Evolutionary conservation across 2,888 invertebrate species (phyloP).

Genomic region (Tipula unca): DNA sequence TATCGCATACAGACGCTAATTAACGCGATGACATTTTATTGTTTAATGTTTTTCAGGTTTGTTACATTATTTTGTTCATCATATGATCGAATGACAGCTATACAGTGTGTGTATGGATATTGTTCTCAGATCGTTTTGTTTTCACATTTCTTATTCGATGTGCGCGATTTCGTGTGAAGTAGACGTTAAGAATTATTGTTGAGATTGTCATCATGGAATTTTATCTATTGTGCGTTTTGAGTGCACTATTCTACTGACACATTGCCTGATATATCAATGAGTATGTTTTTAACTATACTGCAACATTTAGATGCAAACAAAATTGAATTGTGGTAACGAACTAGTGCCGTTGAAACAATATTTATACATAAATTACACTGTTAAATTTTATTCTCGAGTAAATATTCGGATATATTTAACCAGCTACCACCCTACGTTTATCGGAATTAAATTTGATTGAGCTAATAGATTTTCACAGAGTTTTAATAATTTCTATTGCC

Average conservation of each 20-base stretch:
- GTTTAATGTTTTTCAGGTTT: background rate
- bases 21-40: background rate
- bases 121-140: background rate
- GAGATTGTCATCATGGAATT: background rate
- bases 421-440: no score
- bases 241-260: background rate
- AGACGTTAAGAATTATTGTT: background rate
- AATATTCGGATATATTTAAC: no score
- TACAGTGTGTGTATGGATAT: background rate
- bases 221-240: background rate
- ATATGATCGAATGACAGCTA: background rate
- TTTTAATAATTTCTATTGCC: no score
- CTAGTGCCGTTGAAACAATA: no score
- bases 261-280: background rate
- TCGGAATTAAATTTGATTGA: no score
- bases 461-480: no score
- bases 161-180: background rate
- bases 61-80: background rate
- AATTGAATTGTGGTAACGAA: no score
- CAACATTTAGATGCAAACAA: no score
- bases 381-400: no score
- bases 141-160: background rate
- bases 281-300: no score
- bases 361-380: no score
- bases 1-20: background rate